These are phyloP conservation scores for Kuschelorhynchus macadamiae DNA, from an alignment of 2,888 invertebrate genomes.

Conservation along the genomic window DNA sequence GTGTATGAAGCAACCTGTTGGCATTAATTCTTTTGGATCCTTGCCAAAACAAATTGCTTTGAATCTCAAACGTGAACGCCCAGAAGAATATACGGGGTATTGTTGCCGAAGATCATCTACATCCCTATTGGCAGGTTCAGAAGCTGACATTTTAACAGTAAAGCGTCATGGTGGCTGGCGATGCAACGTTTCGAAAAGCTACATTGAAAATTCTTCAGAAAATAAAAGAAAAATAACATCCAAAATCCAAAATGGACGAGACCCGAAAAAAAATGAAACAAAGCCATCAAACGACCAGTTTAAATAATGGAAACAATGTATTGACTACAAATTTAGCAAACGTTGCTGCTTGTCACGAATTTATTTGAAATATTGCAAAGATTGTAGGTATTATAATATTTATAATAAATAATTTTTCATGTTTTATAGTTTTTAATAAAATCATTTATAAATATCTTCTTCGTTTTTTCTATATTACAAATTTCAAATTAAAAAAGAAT, in stretches of 20 bases:
- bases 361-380: too few species aligned
- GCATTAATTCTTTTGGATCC: background rate
- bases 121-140: background rate
- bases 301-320: background rate
- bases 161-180: constrained; percentile 3
- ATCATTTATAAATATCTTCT: too few species aligned
- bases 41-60: background rate
- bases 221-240: background rate
- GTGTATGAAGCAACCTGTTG: too few species aligned
- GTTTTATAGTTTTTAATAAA: too few species aligned
- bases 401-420: too few species aligned
- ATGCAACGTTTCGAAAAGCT: background rate
- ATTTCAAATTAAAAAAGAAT: too few species aligned
- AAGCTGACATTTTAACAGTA: background rate
- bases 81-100: constrained; percentile 1
- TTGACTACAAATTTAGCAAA: background rate
- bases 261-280: background rate
- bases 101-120: background rate
- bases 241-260: background rate
- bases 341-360: too few species aligned
- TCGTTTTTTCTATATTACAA: too few species aligned
- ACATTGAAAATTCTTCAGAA: background rate
- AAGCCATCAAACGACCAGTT: background rate
- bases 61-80: background rate
- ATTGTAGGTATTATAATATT: too few species aligned